These are phyloP conservation scores for Astyanax mexicanus DNA, from an alignment of 2,797 vertebrate species.

Conservation along the genomic window DNA sequence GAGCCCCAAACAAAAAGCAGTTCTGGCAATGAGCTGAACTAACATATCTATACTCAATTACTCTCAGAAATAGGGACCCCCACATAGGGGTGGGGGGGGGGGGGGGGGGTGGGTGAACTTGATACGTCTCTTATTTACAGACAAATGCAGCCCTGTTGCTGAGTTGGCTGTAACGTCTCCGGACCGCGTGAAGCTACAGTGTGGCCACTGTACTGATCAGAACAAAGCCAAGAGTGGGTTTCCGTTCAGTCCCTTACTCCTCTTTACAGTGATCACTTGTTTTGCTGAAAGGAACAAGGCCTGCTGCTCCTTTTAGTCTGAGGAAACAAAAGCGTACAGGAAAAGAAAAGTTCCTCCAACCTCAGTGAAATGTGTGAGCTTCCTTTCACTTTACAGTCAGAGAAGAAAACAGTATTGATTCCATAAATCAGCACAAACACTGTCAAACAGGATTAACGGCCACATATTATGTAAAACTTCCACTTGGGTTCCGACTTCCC, in stretches of 20 bases:
- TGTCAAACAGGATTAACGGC: too few species aligned
- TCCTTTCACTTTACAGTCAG: neutral
- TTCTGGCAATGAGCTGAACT: slow-evolving; percentile 14
- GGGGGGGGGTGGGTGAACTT: slow-evolving; percentile 27
- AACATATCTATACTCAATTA: neutral
- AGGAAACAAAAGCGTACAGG: slow-evolving; percentile 41
- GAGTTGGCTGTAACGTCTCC: neutral
- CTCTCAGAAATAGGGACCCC: neutral
- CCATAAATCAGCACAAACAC: too few species aligned
- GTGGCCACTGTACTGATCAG: slow-evolving; percentile 39
- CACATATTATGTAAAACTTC: too few species aligned
- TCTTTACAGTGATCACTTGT: slow-evolving; percentile 43
- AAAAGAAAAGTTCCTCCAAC: neutral
- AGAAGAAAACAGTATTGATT: neutral
- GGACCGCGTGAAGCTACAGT: slow-evolving; percentile 9
- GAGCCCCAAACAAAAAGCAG: neutral
- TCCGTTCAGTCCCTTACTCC: slow-evolving; percentile 2
- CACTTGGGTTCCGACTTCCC: too few species aligned
- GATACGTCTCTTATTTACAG: slow-evolving; percentile 23
- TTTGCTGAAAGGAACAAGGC: slow-evolving; percentile 52
- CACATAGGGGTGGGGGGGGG: slow-evolving; percentile 29
- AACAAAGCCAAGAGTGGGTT: slow-evolving; percentile 25
- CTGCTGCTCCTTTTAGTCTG: slow-evolving; percentile 64
- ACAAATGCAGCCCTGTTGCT: slow-evolving; percentile 41
- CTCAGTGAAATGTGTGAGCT: neutral